These are phyloP conservation scores for Nipponia nippon DNA, from an alignment of 2,113 vertebrate species.

Conservation along the genomic window DNA sequence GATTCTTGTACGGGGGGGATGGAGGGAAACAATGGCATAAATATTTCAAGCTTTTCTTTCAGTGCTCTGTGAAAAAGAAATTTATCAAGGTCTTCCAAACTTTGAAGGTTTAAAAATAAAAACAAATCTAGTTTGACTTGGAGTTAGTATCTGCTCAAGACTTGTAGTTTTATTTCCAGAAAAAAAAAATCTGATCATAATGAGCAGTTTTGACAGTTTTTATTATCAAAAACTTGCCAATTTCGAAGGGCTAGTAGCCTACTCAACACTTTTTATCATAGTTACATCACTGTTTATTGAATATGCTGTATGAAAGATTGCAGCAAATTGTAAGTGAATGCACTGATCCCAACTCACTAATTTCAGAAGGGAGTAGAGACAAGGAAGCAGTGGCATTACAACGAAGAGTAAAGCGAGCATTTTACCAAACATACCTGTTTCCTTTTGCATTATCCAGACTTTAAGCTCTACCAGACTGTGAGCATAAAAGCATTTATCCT, in stretches of 20 bases:
- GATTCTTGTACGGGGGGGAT: not conserved
- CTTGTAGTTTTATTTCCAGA: not conserved
- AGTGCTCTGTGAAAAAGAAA: not conserved
- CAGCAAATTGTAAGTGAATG: not conserved
- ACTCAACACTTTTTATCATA: not conserved
- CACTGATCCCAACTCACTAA: not conserved
- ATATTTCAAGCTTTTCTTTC: not conserved
- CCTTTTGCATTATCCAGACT: constrained; percentile 94
- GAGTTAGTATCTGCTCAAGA: not conserved
- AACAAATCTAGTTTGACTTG: not conserved
- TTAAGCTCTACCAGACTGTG: constrained; percentile 96
- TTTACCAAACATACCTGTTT: constrained; percentile 75
- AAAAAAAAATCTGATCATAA: not conserved
- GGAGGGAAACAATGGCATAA: not conserved
- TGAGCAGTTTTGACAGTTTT: not conserved
- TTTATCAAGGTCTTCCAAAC: not conserved
- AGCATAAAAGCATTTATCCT: constrained; percentile 94
- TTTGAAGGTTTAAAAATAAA: not conserved
- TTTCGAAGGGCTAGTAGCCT: not conserved
- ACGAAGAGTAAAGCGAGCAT: not conserved
- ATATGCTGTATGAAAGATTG: not conserved
- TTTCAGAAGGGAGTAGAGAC: not conserved
- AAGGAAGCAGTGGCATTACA: not conserved
- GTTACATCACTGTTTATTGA: not conserved
- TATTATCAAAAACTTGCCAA: not conserved